Conservation (phyloP, 2,888 invertebrate genomes). For the Brachypterus glaber region DNA sequence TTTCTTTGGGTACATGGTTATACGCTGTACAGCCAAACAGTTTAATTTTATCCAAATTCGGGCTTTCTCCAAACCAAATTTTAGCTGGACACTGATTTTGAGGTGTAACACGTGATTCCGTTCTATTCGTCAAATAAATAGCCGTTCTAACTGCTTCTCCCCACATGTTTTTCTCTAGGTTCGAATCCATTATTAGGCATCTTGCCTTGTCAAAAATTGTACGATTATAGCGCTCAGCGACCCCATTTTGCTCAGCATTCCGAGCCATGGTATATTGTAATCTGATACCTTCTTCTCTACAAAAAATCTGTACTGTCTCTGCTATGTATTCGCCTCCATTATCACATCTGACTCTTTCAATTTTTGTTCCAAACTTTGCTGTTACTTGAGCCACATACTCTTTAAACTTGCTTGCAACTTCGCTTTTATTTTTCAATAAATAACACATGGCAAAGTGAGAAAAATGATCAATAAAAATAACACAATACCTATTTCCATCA, state of each 20-base stretch:
- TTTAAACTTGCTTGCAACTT: conserved; percentile 7
- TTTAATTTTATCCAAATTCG: conserved; percentile 11
- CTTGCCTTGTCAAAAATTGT: conserved; percentile 6
- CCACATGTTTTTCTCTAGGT: conserved; percentile 6
- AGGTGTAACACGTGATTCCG: conserved; percentile 2
- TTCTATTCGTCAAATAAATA: conserved; percentile 8
- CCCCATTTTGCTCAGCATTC: conserved; percentile 12
- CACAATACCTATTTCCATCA: not conserved
- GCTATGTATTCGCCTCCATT: conserved; percentile 9
- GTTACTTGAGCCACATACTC: conserved; percentile 4
- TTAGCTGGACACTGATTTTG: conserved; percentile 9
- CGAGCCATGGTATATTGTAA: conserved; percentile 14
- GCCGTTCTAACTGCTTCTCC: conserved; percentile 9
- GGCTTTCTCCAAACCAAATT: conserved; percentile 9
- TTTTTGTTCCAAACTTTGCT: conserved; percentile 5
- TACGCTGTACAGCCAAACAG: conserved; percentile 12
- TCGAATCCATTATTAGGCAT: conserved; percentile 5
- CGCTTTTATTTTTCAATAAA: conserved; percentile 12
- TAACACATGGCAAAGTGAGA: conserved; percentile 30
- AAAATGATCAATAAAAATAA: conserved; percentile 30
- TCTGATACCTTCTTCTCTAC: conserved; percentile 15
- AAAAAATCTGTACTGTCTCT: too few relatives aligned
- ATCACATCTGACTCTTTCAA: conserved; percentile 5
- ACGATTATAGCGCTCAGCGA: too few relatives aligned
- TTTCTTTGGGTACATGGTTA: conserved; percentile 11